These are phyloP conservation scores for Leptobrachium ailaonicum DNA, from an alignment of 2,113 vertebrate species.

Conservation along the genomic window DNA sequence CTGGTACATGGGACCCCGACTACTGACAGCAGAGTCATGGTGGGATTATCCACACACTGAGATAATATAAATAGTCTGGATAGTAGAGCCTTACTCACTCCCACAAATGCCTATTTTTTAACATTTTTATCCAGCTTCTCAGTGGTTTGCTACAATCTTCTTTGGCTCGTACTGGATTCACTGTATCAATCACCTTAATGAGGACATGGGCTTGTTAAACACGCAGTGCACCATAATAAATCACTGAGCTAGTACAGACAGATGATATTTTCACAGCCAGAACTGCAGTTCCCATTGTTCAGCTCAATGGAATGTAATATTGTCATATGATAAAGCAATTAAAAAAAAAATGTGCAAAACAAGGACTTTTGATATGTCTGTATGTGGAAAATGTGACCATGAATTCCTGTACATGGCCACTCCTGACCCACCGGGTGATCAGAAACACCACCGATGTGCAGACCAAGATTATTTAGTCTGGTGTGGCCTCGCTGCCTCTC, in stretches of 20 bases:
- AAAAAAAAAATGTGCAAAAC: no score
- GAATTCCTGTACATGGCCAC: no score
- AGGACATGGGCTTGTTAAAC: neutral
- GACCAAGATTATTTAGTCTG: neutral
- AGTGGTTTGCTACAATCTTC: neutral
- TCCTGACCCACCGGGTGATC: neutral
- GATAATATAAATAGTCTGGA: slow-evolving; percentile 13
- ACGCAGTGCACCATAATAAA: neutral
- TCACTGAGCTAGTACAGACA: no score
- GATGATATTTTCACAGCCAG: no score
- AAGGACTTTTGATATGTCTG: neutral
- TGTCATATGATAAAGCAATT: no score
- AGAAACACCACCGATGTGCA: neutral
- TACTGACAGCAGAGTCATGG: neutral
- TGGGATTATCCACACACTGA: neutral
- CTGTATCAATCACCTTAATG: neutral
- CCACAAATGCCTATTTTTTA: neutral
- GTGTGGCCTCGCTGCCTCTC: neutral
- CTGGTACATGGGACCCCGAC: neutral
- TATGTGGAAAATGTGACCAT: neutral
- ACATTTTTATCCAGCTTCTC: neutral
- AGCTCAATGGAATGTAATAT: no score
- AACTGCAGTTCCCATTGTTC: no score
- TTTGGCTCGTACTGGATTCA: neutral
- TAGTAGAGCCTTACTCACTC: neutral